phyloP scores from a whole-genome alignment of 1,140 invertebrate species.

The Trinorchestia longiramus region DNA sequence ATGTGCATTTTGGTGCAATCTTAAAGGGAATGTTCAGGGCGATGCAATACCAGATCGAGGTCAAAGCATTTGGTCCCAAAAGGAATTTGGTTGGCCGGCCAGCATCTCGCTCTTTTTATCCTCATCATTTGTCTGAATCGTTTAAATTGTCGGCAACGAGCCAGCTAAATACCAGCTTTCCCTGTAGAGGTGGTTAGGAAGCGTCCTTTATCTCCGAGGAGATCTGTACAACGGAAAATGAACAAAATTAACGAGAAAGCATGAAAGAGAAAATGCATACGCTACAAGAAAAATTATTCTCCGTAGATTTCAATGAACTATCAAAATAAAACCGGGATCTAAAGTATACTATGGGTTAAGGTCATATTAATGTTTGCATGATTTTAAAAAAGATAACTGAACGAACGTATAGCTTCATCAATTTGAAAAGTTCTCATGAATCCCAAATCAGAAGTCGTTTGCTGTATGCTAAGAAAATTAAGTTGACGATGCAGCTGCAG shows the following conservation, averaged over 20 bases:
- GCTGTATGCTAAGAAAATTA: background rate
- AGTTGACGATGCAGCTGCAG: background rate
- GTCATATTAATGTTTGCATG: background rate
- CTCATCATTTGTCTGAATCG: slow-evolving; percentile 47
- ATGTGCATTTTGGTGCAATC: background rate
- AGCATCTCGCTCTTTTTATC: background rate
- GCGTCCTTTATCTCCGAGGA: slow-evolving; percentile 4
- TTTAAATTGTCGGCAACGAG: slow-evolving; percentile 43
- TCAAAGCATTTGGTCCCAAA: background rate
- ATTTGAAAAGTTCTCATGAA: background rate
- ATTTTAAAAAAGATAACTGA: background rate
- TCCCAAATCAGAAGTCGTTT: background rate
- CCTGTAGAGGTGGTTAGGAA: slow-evolving; percentile 12
- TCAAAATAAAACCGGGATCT: background rate
- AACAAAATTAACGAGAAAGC: slow-evolving; percentile 36
- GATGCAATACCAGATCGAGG: slow-evolving; percentile 43
- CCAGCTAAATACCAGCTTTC: slow-evolving; percentile 45
- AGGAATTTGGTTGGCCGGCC: background rate
- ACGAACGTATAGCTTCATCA: background rate
- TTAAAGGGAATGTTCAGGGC: background rate
- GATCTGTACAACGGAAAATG: slow-evolving; percentile 36
- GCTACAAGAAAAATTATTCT: background rate
- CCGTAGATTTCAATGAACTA: background rate
- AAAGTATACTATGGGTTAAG: background rate
- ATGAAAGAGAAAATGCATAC: background rate